Base-by-base conservation (phyloP, 2,797 vertebrate species). In the Glyptemys insculpta region DNA sequence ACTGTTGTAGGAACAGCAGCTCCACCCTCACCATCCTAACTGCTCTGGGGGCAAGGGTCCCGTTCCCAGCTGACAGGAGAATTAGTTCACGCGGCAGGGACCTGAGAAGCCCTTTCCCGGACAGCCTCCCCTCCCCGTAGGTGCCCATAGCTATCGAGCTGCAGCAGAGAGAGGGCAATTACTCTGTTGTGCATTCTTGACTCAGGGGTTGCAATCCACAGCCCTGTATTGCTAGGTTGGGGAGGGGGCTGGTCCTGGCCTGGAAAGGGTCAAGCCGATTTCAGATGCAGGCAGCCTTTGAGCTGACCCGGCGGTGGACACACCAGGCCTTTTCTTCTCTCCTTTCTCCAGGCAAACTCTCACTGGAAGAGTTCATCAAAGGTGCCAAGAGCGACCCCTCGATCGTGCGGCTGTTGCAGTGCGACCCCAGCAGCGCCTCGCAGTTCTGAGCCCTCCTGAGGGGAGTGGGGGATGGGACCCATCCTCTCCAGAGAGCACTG, bases 331-430 rank as follows among this genome's bases (percentile, higher is more conserved):
- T 0, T 34, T 78, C 56, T 18, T 27, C 47, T 65, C 8, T 62
- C 50, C 12, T 87, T 56, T 78, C 31, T 34, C 5, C 98, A 99
- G 99, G 99, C 82, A 99, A 99, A 97, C 97, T 99, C 72, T 99
- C 99, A 34, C 98, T 99, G 98, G 99, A 99, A 97, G 99, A 99
- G 97, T 99, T 99, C 97, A 99, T 99, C 98, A 99, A 98, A 98
- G 99, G 99, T 96, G 99, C 99, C 98, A 99, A 99, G 98, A 99
- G 99, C 27, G 99, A 99, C 98, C 99, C 99, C 4, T 99, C 99
- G 98, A 99, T 99, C 62, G 99, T 99, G 91, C 98, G 99, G 97
- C 99, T 99, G 99, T 99, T 99, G 98, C 99, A 99, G 98, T 99
- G 99, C 1, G 99, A 99, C 98, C 99, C 99, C 96, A 99, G 99